A percentile compares a stretch with the other conserved stretches of the same genome.
Conservation (phyloP, 2,797 vertebrate species). For the Kryptolebias ocellatus region DNA sequence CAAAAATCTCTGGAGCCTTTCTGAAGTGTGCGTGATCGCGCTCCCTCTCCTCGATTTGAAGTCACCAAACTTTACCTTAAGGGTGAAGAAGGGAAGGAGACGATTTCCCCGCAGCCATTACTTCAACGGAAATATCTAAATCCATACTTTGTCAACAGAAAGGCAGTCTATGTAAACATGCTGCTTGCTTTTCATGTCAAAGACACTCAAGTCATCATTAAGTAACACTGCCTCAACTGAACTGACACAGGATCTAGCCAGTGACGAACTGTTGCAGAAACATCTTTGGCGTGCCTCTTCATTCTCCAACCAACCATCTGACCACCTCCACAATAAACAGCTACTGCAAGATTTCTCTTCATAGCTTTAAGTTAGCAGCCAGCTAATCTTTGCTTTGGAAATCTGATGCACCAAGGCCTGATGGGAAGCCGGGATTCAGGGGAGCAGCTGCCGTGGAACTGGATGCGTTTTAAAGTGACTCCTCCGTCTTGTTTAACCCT, state of each 20-base stretch:
- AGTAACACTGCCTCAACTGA: slow-evolving; percentile 73
- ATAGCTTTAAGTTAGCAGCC: slow-evolving; percentile 79
- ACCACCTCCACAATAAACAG: slow-evolving; percentile 65
- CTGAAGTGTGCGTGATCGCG: slow-evolving; percentile 29
- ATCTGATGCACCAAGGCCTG: slow-evolving; percentile 61
- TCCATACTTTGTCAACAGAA: slow-evolving; percentile 26
- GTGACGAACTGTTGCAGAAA: slow-evolving; percentile 36
- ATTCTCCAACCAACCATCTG: slow-evolving; percentile 55
- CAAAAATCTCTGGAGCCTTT: slow-evolving; percentile 49
- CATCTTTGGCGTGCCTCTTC: slow-evolving; percentile 67
- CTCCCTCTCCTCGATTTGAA: slow-evolving; percentile 11
- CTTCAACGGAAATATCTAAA: slow-evolving; percentile 18
- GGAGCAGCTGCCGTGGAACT: slow-evolving; percentile 46
- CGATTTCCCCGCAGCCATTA: slow-evolving; percentile 26
- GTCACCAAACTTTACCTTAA: background rate
- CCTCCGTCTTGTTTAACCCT: slow-evolving; percentile 6
- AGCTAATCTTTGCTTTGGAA: slow-evolving; percentile 54
- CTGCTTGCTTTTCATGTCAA: slow-evolving; percentile 37
- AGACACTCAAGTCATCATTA: slow-evolving; percentile 56
- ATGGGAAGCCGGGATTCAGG: slow-evolving; percentile 40
- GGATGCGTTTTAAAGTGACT: slow-evolving; percentile 42
- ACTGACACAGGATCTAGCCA: slow-evolving; percentile 61
- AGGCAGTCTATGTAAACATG: slow-evolving; percentile 24
- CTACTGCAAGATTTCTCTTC: slow-evolving; percentile 66
- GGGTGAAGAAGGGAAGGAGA: slow-evolving; percentile 20